phyloP scores from a whole-genome alignment of 1,140 invertebrate genomes.

The Meloidogyne floridensis region DNA sequence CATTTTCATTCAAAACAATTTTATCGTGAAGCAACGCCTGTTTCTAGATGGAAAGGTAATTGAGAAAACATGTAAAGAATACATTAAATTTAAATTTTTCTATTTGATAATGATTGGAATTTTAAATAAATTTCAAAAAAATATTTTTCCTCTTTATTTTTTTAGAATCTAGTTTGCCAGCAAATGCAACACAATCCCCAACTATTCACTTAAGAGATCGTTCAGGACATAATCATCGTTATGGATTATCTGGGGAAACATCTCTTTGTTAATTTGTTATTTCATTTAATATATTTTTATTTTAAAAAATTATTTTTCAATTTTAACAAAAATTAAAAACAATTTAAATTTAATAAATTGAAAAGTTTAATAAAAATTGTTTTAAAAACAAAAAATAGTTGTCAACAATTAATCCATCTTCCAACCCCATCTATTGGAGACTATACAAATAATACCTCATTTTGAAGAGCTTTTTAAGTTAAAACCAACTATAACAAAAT shows the following conservation, averaged over 20 bases:
- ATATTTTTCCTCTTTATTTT: no score
- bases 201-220: background rate
- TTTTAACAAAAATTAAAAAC: no score
- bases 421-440: no score
- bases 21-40: background rate
- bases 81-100: background rate
- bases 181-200: background rate
- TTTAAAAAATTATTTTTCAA: no score
- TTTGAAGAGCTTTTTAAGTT: no score
- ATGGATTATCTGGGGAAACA: conserved; percentile 4
- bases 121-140: background rate
- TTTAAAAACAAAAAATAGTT: no score
- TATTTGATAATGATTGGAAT: background rate
- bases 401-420: no score
- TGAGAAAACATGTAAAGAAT: background rate
- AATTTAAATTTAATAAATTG: no score
- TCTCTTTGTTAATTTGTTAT: background rate
- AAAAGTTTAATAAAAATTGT: no score
- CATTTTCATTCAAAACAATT: background rate
- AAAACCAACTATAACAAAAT: no score
- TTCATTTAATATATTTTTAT: no score
- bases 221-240: conserved; percentile 3
- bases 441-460: no score
- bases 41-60: conserved; percentile 2
- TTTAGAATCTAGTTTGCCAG: background rate